Conservation (phyloP, 1,140 invertebrate genomes). For the Papilio aristodemus region DNA sequence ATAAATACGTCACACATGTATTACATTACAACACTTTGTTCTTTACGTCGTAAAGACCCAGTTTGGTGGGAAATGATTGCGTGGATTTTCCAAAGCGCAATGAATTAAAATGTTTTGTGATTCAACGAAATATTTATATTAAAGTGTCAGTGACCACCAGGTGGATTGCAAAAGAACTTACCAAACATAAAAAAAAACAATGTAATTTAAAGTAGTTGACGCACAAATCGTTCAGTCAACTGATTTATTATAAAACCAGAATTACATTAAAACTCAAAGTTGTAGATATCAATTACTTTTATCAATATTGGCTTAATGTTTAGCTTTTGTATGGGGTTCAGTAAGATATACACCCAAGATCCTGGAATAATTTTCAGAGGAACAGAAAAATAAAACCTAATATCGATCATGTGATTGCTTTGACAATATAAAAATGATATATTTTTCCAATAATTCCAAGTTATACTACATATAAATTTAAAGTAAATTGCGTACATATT, state of each 20-base stretch:
- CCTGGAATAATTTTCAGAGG: no score
- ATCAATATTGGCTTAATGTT: neutral
- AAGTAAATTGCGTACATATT: no score
- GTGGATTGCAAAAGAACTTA: neutral
- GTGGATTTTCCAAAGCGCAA: constrained; percentile 6
- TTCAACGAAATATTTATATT: neutral
- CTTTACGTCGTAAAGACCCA: constrained; percentile 1
- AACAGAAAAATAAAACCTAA: no score
- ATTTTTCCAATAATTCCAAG: no score
- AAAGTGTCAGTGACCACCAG: neutral
- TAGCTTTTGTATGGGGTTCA: neutral
- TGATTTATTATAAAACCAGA: no score
- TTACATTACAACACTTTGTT: neutral
- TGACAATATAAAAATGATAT: no score
- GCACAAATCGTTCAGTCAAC: no score
- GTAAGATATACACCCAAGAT: no score
- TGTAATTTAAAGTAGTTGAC: no score
- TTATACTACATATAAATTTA: no score
- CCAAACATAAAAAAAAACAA: no score
- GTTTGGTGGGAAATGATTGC: neutral
- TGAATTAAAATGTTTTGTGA: neutral
- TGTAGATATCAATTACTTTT: neutral
- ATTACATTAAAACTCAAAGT: neutral
- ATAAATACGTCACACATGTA: neutral
- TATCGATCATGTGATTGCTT: no score